Evolutionary conservation across 2,888 invertebrate species (phyloP).

Genomic region (Thereva nobilitata): DNA sequence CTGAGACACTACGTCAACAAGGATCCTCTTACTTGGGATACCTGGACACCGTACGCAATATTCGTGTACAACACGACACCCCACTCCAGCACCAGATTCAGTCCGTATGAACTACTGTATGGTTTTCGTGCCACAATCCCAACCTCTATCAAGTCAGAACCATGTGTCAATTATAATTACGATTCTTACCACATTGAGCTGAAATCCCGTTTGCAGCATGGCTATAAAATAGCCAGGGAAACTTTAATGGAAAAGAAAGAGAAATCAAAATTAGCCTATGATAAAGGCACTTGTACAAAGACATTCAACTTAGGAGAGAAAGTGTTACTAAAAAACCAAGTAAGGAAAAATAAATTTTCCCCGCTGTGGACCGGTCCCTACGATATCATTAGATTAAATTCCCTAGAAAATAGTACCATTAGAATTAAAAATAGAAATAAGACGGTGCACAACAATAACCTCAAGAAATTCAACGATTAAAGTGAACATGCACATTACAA

Average conservation of each 20-base stretch:
- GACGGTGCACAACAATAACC: constrained; percentile 2
- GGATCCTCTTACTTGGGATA: not conserved
- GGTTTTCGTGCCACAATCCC: not conserved
- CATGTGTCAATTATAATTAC: not conserved
- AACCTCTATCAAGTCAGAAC: not conserved
- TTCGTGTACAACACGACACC: not conserved
- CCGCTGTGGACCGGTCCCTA: not conserved
- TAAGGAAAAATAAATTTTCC: too few species aligned
- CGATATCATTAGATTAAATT: not conserved
- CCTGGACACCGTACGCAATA: not conserved
- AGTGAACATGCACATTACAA: too few species aligned
- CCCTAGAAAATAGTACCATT: not conserved
- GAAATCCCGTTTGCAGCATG: not conserved
- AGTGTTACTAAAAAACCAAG: constrained; percentile 1
- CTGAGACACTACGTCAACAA: not conserved
- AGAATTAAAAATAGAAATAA: not conserved
- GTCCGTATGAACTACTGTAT: not conserved
- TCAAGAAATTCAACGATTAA: too few species aligned
- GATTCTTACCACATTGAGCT: not conserved
- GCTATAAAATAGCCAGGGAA: constrained; percentile 2
- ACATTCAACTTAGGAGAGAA: constrained; percentile 3
- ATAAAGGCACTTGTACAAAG: not conserved
- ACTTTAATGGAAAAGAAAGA: not conserved
- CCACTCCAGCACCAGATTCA: not conserved
- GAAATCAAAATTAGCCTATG: not conserved